Conservation (phyloP, 64 coral and sea anemone species). For the Acropora yongei region DNA sequence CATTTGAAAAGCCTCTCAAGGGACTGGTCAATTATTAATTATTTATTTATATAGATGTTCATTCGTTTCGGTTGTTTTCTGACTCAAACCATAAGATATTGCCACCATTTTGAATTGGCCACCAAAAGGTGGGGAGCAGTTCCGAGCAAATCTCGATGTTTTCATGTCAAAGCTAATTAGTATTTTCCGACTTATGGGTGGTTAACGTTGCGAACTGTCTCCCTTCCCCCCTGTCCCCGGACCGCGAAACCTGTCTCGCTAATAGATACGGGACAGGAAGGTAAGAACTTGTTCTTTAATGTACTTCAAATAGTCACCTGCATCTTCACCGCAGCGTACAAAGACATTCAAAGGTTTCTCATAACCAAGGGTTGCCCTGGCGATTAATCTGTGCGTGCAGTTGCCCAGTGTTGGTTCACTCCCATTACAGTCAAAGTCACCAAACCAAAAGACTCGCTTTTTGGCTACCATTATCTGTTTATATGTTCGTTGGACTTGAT, state of each 20-base stretch:
- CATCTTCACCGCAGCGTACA: constrained; percentile 1
- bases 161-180: no score
- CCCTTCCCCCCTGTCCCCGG: no score
- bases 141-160: no score
- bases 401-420: constrained; percentile 12
- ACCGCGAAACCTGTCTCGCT: not conserved
- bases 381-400: not conserved
- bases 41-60: no score
- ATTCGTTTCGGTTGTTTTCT: no score
- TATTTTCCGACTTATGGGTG: no score
- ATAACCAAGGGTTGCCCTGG: not conserved
- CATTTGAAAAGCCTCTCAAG: no score
- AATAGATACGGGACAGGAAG: not conserved
- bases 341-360: not conserved
- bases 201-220: no score
- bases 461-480: not conserved
- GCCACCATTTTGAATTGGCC: no score
- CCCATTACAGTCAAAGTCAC: constrained; percentile 27
- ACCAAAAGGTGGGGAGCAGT: no score
- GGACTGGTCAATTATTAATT: no score
- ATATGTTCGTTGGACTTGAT: not conserved
- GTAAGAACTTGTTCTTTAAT: not conserved
- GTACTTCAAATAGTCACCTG: not conserved
- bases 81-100: no score
- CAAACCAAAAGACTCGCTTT: constrained; percentile 20